Conservation (phyloP, 2,888 invertebrate genomes). For the Cremastinae sp. region DNA sequence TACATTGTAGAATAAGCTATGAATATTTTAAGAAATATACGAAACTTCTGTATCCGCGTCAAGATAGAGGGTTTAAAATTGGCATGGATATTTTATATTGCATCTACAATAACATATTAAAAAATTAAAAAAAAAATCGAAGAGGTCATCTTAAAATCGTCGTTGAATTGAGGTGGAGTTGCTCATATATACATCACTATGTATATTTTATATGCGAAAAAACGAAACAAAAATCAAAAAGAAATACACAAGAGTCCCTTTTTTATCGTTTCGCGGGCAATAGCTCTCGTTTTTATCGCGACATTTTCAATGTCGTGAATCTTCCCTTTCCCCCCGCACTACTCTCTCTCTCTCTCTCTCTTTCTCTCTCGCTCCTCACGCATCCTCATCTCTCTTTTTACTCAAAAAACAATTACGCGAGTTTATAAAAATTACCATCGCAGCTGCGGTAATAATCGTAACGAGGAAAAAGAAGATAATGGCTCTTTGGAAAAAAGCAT, state of each 20-base stretch:
- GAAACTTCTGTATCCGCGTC: too few relatives aligned
- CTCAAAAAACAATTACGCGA: background rate
- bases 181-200: too few relatives aligned
- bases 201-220: background rate
- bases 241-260: constrained; percentile 21
- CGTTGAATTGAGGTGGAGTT: too few relatives aligned
- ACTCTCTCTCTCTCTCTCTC: background rate
- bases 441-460: constrained; percentile 1
- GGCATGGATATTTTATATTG: too few relatives aligned
- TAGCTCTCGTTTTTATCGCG: constrained; percentile 35
- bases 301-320: constrained; percentile 35
- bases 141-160: too few relatives aligned
- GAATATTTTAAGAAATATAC: too few relatives aligned
- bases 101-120: too few relatives aligned
- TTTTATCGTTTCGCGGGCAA: constrained; percentile 38
- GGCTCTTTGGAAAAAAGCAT: background rate
- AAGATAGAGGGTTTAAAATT: too few relatives aligned
- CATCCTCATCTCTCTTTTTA: background rate
- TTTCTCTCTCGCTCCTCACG: background rate
- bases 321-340: background rate
- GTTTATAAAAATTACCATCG: background rate
- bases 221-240: constrained; percentile 18
- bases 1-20: too few relatives aligned
- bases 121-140: too few relatives aligned
- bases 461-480: background rate